Base-by-base conservation (phyloP, 2,888 invertebrate genomes). In the Callinectes sapidus region DNA sequence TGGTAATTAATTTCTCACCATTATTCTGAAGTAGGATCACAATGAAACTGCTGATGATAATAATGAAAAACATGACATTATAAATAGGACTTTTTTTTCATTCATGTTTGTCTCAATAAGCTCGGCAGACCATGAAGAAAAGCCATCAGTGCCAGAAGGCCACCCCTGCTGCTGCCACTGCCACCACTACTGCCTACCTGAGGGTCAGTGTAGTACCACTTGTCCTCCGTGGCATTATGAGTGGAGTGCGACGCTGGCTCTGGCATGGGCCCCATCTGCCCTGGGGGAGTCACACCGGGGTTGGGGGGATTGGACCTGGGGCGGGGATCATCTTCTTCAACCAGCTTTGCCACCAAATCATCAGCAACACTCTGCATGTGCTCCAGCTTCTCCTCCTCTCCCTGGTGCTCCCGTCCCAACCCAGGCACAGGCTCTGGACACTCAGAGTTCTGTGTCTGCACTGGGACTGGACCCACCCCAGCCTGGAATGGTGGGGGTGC, bases 271-370 rank as follows among this genome's bases (percentile, higher is more conserved):
- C 71, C 87, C 61, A 90, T 28, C 32, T 90, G 28, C 61, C 55
- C 77, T 39, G 91, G 89, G 42, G 92, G 28, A 16, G 90, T 54
- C 39, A 89, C 87, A 23, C 87, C 77, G 18, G 71, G 61, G 88
- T 61, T 91, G 14, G 86, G 61, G 77, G 81, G 32, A 87, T 90
- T 39, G 23, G 92, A 32, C 42, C 91, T 92, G 5, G 90, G 89
- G 54, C 93, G 71, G 42, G 71, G 77, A 89, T 94, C 97, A 95
- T 97, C 97, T 92, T 98, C 97, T 93, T 97, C 97, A 95, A 97
- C 97, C 95, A 98, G 96, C 95, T 97, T 97, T 8, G 97, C 97
- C 16, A 98, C 97, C 95, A 97, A 96, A 95, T 97, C 97, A 95
- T 97, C 97, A 0, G 97, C 97, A 86, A 97, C 97, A 95, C 95